Evolutionary conservation across 2,888 invertebrate genomes (phyloP), one percentile per base, ranked within the genome.

Genomic region (Eulithis testata): DNA sequence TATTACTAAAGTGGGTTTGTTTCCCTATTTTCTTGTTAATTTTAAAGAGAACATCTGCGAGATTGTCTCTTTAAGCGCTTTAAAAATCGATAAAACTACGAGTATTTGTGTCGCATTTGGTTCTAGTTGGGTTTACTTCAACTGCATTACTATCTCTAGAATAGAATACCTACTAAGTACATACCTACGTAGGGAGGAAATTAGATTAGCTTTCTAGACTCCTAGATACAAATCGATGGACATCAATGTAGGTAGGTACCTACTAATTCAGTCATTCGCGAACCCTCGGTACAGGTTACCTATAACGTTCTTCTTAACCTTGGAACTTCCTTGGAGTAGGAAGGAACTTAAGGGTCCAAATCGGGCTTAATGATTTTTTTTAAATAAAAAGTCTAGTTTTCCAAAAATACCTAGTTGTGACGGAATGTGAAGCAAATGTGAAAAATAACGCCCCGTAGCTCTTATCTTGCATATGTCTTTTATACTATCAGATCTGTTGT

Each of bases 141-240:
- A 9, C 45, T 61, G 49, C 45, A 61, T 58, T 12, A 44, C 60
- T 66, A 60, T 69, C 64, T 70, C 60, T 21, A 49, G 57, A 12
- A 4, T 8, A 12, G 6, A 14, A 4, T 37, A 37, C 9, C 40
- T 50, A 11, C 40, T 55, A 37, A 44, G 2, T 57, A 49, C 53
- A 12, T 59, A 37, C 47, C 3, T 57, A 49, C 53, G 11, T 59
- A 53, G 56, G 50, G 61, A 45, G 21, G 37, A 65, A 71, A 71
- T 71, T 71, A 2, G 64, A 68, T 71, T 71, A 57, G 51, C 56
- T 52, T 37, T 55, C 52, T 60, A 61, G 21, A 36, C 57, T 57
- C 43, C 51, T 61, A 60, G 51, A 45, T 44, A 50, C 44, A 44
- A 47, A 43, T 51, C 51, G 44, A 52, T 59, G 11, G 40, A 0